A percentile compares a stretch with the other conserved stretches of the same genome.
Conservation (phyloP, 2,888 invertebrate genomes). For the Sialis lutaria region DNA sequence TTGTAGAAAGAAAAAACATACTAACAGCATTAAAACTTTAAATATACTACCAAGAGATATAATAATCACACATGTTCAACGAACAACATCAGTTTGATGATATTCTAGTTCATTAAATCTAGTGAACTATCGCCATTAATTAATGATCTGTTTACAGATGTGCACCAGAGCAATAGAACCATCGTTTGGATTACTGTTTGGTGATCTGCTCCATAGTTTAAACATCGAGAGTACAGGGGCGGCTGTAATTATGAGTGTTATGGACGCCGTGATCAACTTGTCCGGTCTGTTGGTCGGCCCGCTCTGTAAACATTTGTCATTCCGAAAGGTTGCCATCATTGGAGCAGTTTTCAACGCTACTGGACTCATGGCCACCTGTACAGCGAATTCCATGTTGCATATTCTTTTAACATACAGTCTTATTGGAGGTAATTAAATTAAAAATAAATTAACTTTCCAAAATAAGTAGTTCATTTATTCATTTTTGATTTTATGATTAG, state of each 20-base stretch:
- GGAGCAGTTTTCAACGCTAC: constrained; percentile 47
- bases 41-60: no score
- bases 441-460: no score
- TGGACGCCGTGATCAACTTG: constrained; percentile 63
- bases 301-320: constrained; percentile 56
- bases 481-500: no score
- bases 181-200: constrained; percentile 64
- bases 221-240: constrained; percentile 59
- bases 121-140: background rate
- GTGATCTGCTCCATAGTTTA: constrained; percentile 48
- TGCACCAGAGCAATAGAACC: constrained; percentile 66
- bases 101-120: no score
- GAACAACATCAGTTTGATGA: no score
- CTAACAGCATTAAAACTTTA: no score
- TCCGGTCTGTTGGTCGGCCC: constrained; percentile 62
- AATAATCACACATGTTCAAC: no score
- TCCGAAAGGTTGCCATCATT: constrained; percentile 49
- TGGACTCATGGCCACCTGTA: constrained; percentile 47
- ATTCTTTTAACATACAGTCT: constrained; percentile 56
- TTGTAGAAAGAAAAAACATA: no score
- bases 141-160: constrained; percentile 34
- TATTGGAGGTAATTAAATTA: constrained; percentile 41
- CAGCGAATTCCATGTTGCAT: constrained; percentile 52
- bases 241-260: constrained; percentile 54
- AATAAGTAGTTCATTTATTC: no score